Conservation (phyloP, 2,888 invertebrate species). For the Apamea anceps region DNA sequence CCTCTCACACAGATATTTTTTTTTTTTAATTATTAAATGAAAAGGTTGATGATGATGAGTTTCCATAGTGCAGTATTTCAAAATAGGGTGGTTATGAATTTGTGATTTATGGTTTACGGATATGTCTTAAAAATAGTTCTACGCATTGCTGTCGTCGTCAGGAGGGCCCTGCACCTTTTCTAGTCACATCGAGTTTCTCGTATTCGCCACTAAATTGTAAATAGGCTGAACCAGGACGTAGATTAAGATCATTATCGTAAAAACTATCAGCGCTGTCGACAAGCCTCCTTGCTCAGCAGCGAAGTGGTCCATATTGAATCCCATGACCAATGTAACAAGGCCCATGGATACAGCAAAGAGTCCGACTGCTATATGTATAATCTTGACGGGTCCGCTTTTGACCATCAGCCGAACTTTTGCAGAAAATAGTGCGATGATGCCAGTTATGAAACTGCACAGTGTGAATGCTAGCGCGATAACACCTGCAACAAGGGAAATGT, state of each 20-base stretch:
- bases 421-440: slow-evolving; percentile 88
- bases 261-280: slow-evolving; percentile 80
- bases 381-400: slow-evolving; percentile 87
- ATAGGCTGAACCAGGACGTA: slow-evolving; percentile 84
- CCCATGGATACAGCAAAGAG: slow-evolving; percentile 88
- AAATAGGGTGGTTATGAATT: slow-evolving; percentile 13
- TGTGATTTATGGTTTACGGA: slow-evolving; percentile 18
- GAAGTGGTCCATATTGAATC: slow-evolving; percentile 85
- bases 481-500: slow-evolving; percentile 78
- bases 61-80: slow-evolving; percentile 19
- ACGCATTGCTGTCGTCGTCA: slow-evolving; percentile 80
- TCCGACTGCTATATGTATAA: slow-evolving; percentile 89
- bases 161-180: slow-evolving; percentile 73
- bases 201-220: slow-evolving; percentile 79
- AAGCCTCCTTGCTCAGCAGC: slow-evolving; percentile 75
- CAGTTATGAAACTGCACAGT: slow-evolving; percentile 84
- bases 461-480: slow-evolving; percentile 88
- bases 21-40: slow-evolving; percentile 21
- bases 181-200: slow-evolving; percentile 82
- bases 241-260: slow-evolving; percentile 78
- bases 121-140: slow-evolving; percentile 23
- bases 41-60: slow-evolving; percentile 34
- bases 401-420: slow-evolving; percentile 86
- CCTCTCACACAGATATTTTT: slow-evolving; percentile 32
- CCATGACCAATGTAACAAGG: slow-evolving; percentile 84